Base-by-base conservation (phyloP, 2,797 vertebrate genomes). In the Coilia nasus region DNA sequence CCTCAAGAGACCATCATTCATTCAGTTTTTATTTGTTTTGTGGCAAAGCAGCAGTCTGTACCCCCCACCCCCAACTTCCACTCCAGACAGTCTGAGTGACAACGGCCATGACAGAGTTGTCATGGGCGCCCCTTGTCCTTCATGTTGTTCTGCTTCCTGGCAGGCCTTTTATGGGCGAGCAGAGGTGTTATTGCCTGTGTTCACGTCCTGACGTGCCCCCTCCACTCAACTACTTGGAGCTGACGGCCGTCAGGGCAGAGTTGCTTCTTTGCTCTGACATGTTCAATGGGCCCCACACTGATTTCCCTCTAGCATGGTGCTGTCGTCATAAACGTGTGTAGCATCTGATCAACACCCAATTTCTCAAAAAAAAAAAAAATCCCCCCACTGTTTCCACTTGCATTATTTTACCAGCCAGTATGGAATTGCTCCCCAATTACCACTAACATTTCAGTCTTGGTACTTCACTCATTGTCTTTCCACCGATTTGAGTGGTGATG, bases 401-500 rank as follows among this genome's bases (percentile, higher is more conserved):
- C 6, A 14, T 3, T 41, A 0, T 75, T 75, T 31, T 28, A 1
- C 14, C 28, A 17, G 67, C 67, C 50, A 19, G 67, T 19, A 28
- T 35, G 31, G 67, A 28, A 87, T 89, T 89, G 83, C 85, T 86
- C 87, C 89, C 85, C 89, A 88, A 89, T 89, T 89, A 89, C 85
- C 23, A 83, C 67, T 83, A 62, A 81, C 84, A 83, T 90, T 84
- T 54, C 87, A 87, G 84, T 89, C 83, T 85, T 91, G 89, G 91
- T 92, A 92, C 94, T 94, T 93, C 93, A 86, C 86, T 86, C 84
- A 56, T 46, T 57, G 56, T 86, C 86, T 91, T 94, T 94, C 93
- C 94, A 92, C 92, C 92, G 95, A 95, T 94, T 95, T 94, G 94
- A 94, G 92, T 93, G 87, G 90, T 93, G 93, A 95, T 92, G 94